These are phyloP conservation scores for Tragelaphus buxtoni DNA, from an alignment of 2,113 vertebrate genomes.

Conservation along the genomic window DNA sequence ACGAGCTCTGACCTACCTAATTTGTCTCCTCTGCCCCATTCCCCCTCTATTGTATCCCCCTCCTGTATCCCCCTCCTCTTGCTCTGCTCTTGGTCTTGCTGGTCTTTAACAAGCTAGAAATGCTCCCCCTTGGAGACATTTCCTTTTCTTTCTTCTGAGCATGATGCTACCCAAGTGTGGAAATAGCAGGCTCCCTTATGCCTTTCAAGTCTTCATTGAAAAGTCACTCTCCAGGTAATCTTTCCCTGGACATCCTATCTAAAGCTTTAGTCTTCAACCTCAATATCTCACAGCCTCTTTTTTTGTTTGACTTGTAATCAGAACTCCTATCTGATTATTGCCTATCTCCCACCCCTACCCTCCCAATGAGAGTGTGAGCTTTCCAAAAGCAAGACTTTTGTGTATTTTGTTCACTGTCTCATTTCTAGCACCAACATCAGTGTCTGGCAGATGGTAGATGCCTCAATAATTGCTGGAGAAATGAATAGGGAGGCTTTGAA, in stretches of 20 bases:
- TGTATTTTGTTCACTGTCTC: not conserved
- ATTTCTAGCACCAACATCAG: not conserved
- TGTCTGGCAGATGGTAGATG: not conserved
- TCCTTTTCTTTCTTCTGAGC: not conserved
- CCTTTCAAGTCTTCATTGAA: not conserved
- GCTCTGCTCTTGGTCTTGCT: not conserved
- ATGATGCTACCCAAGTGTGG: not conserved
- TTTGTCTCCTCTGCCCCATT: not conserved
- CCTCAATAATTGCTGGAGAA: not conserved
- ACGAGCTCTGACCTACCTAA: not conserved
- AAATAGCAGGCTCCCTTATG: not conserved
- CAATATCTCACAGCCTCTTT: not conserved
- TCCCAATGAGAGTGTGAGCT: not conserved
- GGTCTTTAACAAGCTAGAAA: not conserved
- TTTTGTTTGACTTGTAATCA: not conserved
- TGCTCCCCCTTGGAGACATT: not conserved
- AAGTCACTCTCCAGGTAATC: not conserved
- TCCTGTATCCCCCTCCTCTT: accelerated
- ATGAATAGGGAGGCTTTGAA: not conserved
- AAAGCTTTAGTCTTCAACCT: not conserved
- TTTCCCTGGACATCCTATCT: not conserved
- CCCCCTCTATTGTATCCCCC: accelerated
- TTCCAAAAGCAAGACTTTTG: not conserved
- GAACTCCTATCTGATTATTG: not conserved
- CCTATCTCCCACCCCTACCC: not conserved